Percentiles rank a stretch among this genome's conserved stretches.
Conservation (phyloP, 2,113 vertebrate genomes). For the Pyxicephalus adspersus region DNA sequence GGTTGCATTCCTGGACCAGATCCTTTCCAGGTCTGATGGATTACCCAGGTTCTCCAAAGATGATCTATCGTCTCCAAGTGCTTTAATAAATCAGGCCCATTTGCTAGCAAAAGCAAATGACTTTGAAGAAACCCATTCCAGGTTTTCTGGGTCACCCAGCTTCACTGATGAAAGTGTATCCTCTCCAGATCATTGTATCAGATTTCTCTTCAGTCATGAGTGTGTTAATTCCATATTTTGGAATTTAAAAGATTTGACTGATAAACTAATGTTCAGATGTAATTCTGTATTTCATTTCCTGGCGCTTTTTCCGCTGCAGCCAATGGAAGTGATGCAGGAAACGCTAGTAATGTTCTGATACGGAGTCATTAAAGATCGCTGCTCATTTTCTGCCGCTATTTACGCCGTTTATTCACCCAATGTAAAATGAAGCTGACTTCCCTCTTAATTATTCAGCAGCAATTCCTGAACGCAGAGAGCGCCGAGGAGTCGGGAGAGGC, state of each 20-base stretch:
- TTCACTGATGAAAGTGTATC: too few species aligned
- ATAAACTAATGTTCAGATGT: constrained; percentile 27
- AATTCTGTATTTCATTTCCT: constrained; percentile 42
- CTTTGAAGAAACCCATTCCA: too few species aligned
- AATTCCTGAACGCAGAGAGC: constrained; percentile 3
- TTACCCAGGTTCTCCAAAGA: too few species aligned
- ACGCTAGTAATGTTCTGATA: constrained; percentile 28
- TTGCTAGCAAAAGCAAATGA: too few species aligned
- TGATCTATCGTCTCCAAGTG: too few species aligned
- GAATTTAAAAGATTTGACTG: constrained; percentile 18
- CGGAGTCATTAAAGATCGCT: constrained; percentile 41
- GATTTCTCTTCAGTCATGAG: neutral
- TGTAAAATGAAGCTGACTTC: constrained; percentile 14
- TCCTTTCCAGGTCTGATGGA: too few species aligned
- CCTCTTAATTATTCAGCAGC: constrained; percentile 30
- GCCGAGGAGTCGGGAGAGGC: neutral
- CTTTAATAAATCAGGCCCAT: too few species aligned
- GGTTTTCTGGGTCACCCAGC: too few species aligned
- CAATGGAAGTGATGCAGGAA: constrained; percentile 2
- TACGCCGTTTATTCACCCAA: constrained; percentile 14
- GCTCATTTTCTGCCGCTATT: neutral
- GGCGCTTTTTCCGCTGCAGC: constrained; percentile 5
- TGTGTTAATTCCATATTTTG: neutral
- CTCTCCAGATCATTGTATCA: too few species aligned
- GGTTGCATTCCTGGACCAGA: too few species aligned